Percentiles rank a stretch among this genome's conserved stretches.
Conservation (phyloP, 2,888 invertebrate species). For the Neria commutata region DNA sequence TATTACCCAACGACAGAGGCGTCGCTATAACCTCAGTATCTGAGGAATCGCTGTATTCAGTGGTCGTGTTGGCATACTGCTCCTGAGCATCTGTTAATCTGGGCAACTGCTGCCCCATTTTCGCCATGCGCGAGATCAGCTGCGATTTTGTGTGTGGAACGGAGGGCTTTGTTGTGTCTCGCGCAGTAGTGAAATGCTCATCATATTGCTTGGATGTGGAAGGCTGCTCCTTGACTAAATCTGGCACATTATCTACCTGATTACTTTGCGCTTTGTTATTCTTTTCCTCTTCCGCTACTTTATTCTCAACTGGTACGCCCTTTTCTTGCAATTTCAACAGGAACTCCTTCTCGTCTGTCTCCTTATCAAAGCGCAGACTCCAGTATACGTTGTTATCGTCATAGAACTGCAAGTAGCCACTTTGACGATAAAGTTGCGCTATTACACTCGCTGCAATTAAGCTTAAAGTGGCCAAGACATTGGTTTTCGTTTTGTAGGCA, state of each 20-base stretch:
- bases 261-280: conserved; percentile 22
- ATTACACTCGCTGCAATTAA: conserved; percentile 15
- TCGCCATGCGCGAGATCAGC: conserved; percentile 65
- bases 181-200: background rate
- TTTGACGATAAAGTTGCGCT: conserved; percentile 3
- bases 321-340: conserved; percentile 17
- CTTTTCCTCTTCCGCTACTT: background rate
- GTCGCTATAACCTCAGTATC: conserved; percentile 56
- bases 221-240: background rate
- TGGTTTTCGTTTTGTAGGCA: conserved; percentile 44
- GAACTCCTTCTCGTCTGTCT: conserved; percentile 32
- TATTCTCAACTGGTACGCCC: background rate
- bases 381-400: conserved; percentile 65
- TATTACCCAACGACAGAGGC: conserved; percentile 8
- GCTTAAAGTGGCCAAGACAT: conserved; percentile 41
- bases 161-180: background rate
- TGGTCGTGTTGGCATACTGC: conserved; percentile 27
- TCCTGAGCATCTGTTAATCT: conserved; percentile 41
- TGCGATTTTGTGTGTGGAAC: conserved; percentile 21
- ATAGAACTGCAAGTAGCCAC: conserved; percentile 55
- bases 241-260: conserved; percentile 13
- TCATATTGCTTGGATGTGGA: background rate
- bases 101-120: conserved; percentile 65
- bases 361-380: conserved; percentile 64
- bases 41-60: conserved; percentile 62